Evolutionary conservation across 2,113 vertebrate species (phyloP), one percentile per base, ranked within the genome.

Genomic region (Apodemus speciosus): DNA sequence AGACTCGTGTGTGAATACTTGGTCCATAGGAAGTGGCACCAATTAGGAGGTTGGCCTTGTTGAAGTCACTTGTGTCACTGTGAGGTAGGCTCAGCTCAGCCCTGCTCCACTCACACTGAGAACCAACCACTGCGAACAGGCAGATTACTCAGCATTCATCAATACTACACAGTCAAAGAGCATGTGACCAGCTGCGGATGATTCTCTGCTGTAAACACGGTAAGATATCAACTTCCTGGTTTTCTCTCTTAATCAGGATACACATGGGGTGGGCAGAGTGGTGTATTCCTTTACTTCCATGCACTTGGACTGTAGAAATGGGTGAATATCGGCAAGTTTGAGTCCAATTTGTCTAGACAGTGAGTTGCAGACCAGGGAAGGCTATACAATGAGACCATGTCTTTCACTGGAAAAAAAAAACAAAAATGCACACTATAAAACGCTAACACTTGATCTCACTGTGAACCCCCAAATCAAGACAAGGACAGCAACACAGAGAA

Each of bases 401-500:
- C 75, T 79, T 32, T 79, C 13, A 79, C 20, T 9, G 4, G 49
- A 11, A 35, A 77, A 76, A 20, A 53, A 79, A 77, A 46, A 35
- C 62, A 85, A 85, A 38, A 43, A 15, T 9, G n/a, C 20, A 58
- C 56, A 80, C 35, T 25, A 58, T 6, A 56, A 80, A 80, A 80
- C 53, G 4, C 16, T 6, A 93, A 76, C 46, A 95, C 68, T 46
- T 84, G 35, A 58, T 58, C 80, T 68, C 71, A 66, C 0, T 96
- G 51, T 30, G 77, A 73, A 89, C 93, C 25, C 43, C 3, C 0
- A 4, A 91, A 66, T 46, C 91, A 85, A 72, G 86, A 51, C 68
- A 88, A 94, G 51, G 62, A 88, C 43, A 96, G 81, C 90, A 94
- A 90, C 69, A 80, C 20, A 0, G 94, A 56, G 80, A 95, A 97